A percentile compares a stretch with the other conserved stretches of the same genome.
phyloP scores from a whole-genome alignment of 2,888 invertebrate genomes.

The Craniophora ligustri region DNA sequence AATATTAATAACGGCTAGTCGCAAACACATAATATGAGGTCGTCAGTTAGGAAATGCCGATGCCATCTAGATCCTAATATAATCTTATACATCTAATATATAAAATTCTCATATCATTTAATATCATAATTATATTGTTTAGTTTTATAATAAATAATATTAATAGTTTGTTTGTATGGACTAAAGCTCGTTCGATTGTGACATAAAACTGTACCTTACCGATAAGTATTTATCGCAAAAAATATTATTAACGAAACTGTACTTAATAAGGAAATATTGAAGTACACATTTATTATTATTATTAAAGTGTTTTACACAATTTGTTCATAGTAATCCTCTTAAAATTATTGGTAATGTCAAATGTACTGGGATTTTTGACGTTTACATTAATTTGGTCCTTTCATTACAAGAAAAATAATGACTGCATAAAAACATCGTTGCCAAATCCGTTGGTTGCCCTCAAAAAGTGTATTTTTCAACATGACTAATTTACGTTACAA shows the following conservation, averaged over 20 bases:
- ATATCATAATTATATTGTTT: too few species aligned
- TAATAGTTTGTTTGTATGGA: too few species aligned
- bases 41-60: too few species aligned
- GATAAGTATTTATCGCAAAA: background rate
- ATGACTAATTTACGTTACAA: background rate
- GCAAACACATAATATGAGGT: too few species aligned
- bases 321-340: slow-evolving; percentile 26
- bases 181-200: too few species aligned
- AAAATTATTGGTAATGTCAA: slow-evolving; percentile 45
- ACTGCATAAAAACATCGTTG: slow-evolving; percentile 6
- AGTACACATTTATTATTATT: slow-evolving; percentile 12
- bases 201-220: too few species aligned
- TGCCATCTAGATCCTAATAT: too few species aligned
- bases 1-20: too few species aligned
- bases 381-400: slow-evolving; percentile 21
- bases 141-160: too few species aligned
- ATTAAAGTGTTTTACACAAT: slow-evolving; percentile 26
- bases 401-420: slow-evolving; percentile 23
- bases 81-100: too few species aligned
- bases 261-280: slow-evolving; percentile 1
- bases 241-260: background rate
- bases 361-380: slow-evolving; percentile 14
- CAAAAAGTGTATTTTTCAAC: slow-evolving; percentile 6
- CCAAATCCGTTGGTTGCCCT: slow-evolving; percentile 14
- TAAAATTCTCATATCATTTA: too few species aligned